Conservation (phyloP, 2,888 invertebrate genomes). For the Drosophila nigricruria region DNA sequence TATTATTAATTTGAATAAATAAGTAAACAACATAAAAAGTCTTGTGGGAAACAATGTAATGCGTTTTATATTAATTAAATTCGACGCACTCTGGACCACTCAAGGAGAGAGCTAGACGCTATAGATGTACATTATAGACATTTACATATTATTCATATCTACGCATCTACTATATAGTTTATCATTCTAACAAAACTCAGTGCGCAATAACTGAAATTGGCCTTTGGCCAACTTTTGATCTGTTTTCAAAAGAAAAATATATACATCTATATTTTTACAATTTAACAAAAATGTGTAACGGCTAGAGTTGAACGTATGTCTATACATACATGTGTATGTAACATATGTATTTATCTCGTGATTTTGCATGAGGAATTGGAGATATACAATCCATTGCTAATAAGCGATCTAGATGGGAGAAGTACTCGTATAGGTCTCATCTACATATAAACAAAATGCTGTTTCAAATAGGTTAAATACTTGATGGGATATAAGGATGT, state of each 20-base stretch:
- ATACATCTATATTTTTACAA: constrained; percentile 28
- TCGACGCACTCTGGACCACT: neutral
- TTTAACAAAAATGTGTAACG: constrained; percentile 26
- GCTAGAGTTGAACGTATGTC: neutral
- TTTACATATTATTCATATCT: constrained; percentile 1
- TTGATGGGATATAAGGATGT: too few species aligned
- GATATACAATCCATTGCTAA: too few species aligned
- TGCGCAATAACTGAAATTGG: constrained; percentile 70
- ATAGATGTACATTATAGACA: neutral
- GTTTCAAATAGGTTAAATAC: neutral
- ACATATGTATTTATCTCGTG: neutral
- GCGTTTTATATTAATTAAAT: neutral
- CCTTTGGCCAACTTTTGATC: constrained; percentile 38
- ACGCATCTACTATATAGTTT: neutral
- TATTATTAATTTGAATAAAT: constrained; percentile 2
- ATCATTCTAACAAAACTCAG: constrained; percentile 23
- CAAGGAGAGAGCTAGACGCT: neutral
- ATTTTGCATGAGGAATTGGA: neutral
- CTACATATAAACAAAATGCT: neutral
- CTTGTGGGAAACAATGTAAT: neutral
- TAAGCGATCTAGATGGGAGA: neutral
- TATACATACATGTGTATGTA: neutral
- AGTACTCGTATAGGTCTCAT: neutral
- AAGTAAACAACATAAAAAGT: neutral
- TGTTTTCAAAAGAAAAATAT: constrained; percentile 11